These are phyloP conservation scores for Deilephila elpenor DNA, from an alignment of 2,888 invertebrate species.

Conservation along the genomic window DNA sequence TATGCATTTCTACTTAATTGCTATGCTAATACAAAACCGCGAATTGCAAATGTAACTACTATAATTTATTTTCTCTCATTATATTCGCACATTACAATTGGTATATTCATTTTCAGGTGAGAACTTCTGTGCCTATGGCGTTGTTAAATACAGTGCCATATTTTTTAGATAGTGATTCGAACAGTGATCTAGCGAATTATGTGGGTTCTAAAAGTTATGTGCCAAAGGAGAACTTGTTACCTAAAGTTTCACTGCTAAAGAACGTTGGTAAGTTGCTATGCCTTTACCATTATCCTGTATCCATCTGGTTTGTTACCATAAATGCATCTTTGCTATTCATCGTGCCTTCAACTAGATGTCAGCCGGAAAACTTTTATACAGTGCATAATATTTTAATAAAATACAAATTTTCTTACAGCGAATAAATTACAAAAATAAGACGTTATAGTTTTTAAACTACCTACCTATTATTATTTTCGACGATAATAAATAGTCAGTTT, in stretches of 20 bases:
- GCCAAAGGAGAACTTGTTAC: conserved; percentile 63
- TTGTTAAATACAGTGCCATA: conserved; percentile 49
- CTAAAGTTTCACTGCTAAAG: conserved; percentile 57
- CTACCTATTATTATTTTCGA: too few relatives aligned
- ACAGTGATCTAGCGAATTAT: conserved; percentile 60
- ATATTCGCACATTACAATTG: too few relatives aligned
- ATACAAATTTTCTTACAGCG: too few relatives aligned
- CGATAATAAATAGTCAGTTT: too few relatives aligned
- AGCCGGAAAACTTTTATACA: too few relatives aligned
- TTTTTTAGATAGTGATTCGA: conserved; percentile 51
- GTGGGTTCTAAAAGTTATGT: conserved; percentile 65
- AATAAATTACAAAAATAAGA: too few relatives aligned
- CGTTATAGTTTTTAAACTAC: too few relatives aligned
- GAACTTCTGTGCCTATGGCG: conserved; percentile 47
- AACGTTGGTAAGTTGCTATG: conserved; percentile 53
- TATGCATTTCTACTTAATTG: conserved; percentile 36
- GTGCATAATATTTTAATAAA: too few relatives aligned
- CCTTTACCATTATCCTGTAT: too few relatives aligned
- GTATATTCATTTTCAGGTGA: conserved; percentile 47
- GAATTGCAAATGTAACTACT: too few relatives aligned
- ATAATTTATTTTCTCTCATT: too few relatives aligned
- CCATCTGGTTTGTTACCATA: neutral
- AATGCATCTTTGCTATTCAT: neutral
- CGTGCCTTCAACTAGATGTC: too few relatives aligned
- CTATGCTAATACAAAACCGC: neutral